Conservation (phyloP, 2,888 invertebrate genomes). For the Eupithecia tripunctaria region DNA sequence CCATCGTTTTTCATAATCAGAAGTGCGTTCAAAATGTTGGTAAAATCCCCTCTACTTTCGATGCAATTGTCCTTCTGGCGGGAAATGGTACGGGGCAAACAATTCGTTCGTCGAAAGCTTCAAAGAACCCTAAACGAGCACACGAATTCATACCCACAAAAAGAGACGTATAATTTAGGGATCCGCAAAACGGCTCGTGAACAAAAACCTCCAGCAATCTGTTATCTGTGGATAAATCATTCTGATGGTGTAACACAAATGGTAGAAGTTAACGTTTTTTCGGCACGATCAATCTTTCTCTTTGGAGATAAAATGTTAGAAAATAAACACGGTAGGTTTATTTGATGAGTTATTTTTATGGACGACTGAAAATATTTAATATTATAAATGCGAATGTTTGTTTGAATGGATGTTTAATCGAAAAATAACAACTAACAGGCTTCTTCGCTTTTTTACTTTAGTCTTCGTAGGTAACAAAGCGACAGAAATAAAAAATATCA, state of each 20-base stretch:
- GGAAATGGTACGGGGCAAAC: too few relatives aligned
- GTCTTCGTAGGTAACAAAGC: too few relatives aligned
- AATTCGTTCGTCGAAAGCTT: background rate
- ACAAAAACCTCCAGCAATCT: conserved; percentile 42
- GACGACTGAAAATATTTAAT: background rate
- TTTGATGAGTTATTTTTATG: conserved; percentile 5
- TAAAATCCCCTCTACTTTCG: too few relatives aligned
- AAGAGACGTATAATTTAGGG: conserved; percentile 40
- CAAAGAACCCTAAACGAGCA: conserved; percentile 23
- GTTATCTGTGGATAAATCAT: conserved; percentile 38
- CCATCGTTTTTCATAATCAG: too few relatives aligned
- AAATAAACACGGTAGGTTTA: background rate
- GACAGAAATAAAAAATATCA: too few relatives aligned
- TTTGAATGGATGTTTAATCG: too few relatives aligned
- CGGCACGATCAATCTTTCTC: conserved; percentile 20
- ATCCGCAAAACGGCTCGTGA: conserved; percentile 30
- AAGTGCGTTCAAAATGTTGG: too few relatives aligned
- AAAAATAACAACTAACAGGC: too few relatives aligned
- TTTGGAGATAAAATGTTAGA: conserved; percentile 4
- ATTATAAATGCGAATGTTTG: background rate
- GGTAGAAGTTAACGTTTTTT: conserved; percentile 25
- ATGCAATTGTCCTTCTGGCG: too few relatives aligned
- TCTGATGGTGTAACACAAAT: conserved; percentile 36
- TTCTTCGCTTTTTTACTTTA: too few relatives aligned
- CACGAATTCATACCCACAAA: conserved; percentile 28